A percentile compares a stretch with the other conserved stretches of the same genome.
Conservation (phyloP, 2,113 vertebrate species). For the Chinchilla lanigera region DNA sequence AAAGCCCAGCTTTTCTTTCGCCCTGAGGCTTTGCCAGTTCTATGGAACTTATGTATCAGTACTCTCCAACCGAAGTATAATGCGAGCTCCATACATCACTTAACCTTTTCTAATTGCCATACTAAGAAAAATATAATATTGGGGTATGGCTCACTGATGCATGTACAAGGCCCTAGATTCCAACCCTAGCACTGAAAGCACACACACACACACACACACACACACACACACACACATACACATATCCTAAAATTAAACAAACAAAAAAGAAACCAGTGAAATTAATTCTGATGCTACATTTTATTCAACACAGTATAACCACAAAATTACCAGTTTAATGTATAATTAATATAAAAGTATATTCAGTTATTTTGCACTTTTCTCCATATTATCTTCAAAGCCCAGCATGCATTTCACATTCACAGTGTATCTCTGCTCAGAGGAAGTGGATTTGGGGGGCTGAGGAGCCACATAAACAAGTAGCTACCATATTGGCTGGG, state of each 20-base stretch:
- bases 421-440: neutral
- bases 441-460: neutral
- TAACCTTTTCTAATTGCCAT: neutral
- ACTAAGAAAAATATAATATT: neutral
- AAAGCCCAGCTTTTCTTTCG: neutral
- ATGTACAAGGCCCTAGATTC: neutral
- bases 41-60: neutral
- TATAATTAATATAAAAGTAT: neutral
- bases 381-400: neutral
- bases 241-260: neutral
- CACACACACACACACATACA: neutral
- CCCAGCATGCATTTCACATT: neutral
- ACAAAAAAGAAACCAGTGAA: neutral
- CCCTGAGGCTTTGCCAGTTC: neutral
- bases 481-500: neutral
- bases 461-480: neutral
- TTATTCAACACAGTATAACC: neutral
- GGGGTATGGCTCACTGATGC: no score
- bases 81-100: accelerated
- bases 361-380: neutral
- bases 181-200: neutral
- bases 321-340: neutral
- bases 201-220: neutral
- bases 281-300: neutral
- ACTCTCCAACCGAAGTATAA: neutral